phyloP scores from a whole-genome alignment of 1,140 invertebrate species.

The Drosophila kurseongensis region DNA sequence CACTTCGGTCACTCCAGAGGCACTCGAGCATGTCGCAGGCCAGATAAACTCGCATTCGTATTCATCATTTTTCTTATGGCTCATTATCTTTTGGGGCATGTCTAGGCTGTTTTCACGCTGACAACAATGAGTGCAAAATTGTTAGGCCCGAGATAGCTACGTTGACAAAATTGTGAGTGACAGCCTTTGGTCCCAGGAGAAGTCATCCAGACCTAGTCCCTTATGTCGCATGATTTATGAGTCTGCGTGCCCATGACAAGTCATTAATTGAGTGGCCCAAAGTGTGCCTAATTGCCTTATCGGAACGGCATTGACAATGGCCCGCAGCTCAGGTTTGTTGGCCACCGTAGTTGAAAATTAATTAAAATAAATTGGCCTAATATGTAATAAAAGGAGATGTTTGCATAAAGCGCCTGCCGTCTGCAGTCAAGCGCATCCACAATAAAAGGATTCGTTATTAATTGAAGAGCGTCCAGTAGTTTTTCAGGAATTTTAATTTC shows the following conservation, averaged over 20 bases:
- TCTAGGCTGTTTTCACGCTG: slow-evolving; percentile 10
- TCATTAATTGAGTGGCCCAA: slow-evolving; percentile 74
- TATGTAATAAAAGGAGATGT: neutral
- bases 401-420: slow-evolving; percentile 1
- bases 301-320: slow-evolving; percentile 16
- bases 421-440: neutral
- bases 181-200: slow-evolving; percentile 11
- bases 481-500: neutral
- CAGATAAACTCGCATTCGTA: slow-evolving; percentile 53
- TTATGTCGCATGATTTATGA: slow-evolving; percentile 63
- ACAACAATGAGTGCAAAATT: slow-evolving; percentile 50
- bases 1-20: slow-evolving; percentile 44
- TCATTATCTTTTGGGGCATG: slow-evolving; percentile 38
- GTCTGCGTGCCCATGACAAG: slow-evolving; percentile 59
- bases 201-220: slow-evolving; percentile 5
- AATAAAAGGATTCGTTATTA: slow-evolving; percentile 8
- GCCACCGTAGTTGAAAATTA: slow-evolving; percentile 36
- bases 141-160: slow-evolving; percentile 43
- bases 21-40: slow-evolving; percentile 53
- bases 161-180: slow-evolving; percentile 58
- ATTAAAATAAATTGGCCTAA: slow-evolving; percentile 46
- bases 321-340: slow-evolving; percentile 17
- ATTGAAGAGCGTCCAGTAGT: slow-evolving; percentile 8
- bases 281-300: slow-evolving; percentile 62
- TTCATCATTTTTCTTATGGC: slow-evolving; percentile 37